Conservation (phyloP, 1,140 invertebrate genomes). For the Andricus grossulariae region DNA sequence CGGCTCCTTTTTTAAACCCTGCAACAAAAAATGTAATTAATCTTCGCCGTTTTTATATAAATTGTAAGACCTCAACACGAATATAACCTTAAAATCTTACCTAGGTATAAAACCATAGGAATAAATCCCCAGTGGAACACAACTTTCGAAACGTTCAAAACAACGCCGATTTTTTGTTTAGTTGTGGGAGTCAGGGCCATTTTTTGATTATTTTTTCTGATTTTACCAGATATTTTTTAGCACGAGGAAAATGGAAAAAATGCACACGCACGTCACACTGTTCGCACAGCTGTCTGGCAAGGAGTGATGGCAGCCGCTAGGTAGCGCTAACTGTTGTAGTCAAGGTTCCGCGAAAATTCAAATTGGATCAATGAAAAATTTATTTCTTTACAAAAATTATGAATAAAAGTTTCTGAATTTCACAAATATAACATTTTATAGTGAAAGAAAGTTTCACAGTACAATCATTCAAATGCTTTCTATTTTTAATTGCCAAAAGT, state of each 20-base stretch:
- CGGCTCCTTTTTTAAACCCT: conserved; percentile 81
- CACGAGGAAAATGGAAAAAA: background rate
- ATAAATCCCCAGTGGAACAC: conserved; percentile 84
- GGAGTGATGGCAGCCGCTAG: too few relatives aligned
- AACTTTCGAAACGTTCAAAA: conserved; percentile 78
- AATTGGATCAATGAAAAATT: too few relatives aligned
- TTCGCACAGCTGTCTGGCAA: too few relatives aligned
- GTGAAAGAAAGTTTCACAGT: too few relatives aligned
- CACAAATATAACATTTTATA: too few relatives aligned
- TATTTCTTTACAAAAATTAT: too few relatives aligned
- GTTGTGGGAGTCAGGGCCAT: conserved; percentile 73
- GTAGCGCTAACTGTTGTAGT: too few relatives aligned
- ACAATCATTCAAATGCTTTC: too few relatives aligned
- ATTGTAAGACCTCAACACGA: conserved; percentile 8
- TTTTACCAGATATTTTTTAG: background rate
- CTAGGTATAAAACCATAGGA: conserved; percentile 81
- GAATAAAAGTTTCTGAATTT: too few relatives aligned
- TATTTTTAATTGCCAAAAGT: too few relatives aligned
- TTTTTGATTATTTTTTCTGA: conserved; percentile 31
- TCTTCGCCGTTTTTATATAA: conserved; percentile 22
- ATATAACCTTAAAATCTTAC: conserved; percentile 72
- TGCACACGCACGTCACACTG: background rate
- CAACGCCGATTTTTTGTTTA: conserved; percentile 79
- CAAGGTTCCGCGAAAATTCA: too few relatives aligned
- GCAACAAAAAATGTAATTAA: conserved; percentile 47